Percentiles rank a stretch among this genome's conserved stretches.
phyloP scores from a whole-genome alignment of 2,888 invertebrate species.

The Cynaeus angustus region DNA sequence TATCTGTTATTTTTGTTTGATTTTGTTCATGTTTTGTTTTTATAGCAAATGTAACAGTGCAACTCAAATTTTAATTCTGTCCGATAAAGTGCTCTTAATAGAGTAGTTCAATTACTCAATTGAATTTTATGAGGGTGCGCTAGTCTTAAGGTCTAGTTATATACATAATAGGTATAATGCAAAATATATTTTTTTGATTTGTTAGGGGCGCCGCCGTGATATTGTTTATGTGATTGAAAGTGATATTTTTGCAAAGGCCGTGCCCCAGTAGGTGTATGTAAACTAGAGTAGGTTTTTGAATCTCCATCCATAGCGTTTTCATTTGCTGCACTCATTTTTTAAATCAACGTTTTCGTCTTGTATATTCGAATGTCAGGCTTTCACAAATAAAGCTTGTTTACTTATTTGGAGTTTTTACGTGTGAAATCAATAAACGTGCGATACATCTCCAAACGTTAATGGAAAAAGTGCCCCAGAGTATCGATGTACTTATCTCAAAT shows the following conservation, averaged over 20 bases:
- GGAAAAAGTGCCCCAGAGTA: constrained; percentile 40
- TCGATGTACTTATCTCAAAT: constrained; percentile 60
- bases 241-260: constrained; percentile 49
- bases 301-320: constrained; percentile 24
- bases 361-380: constrained; percentile 38
- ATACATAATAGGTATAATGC: constrained; percentile 39
- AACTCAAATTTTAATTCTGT: constrained; percentile 54
- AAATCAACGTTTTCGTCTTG: constrained; percentile 15
- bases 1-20: constrained; percentile 14
- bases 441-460: constrained; percentile 30
- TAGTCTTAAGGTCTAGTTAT: constrained; percentile 60
- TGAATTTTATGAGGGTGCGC: constrained; percentile 61
- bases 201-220: constrained; percentile 36
- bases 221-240: constrained; percentile 47
- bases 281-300: constrained; percentile 38
- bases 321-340: constrained; percentile 39
- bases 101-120: constrained; percentile 63
- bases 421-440: constrained; percentile 23
- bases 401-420: constrained; percentile 21
- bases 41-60: constrained; percentile 32
- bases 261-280: constrained; percentile 34
- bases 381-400: constrained; percentile 43
- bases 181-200: constrained; percentile 36
- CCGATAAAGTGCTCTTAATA: constrained; percentile 71
- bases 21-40: constrained; percentile 23